These are phyloP conservation scores for Zelleria hepariella DNA, from an alignment of 2,888 invertebrate genomes.

Conservation along the genomic window DNA sequence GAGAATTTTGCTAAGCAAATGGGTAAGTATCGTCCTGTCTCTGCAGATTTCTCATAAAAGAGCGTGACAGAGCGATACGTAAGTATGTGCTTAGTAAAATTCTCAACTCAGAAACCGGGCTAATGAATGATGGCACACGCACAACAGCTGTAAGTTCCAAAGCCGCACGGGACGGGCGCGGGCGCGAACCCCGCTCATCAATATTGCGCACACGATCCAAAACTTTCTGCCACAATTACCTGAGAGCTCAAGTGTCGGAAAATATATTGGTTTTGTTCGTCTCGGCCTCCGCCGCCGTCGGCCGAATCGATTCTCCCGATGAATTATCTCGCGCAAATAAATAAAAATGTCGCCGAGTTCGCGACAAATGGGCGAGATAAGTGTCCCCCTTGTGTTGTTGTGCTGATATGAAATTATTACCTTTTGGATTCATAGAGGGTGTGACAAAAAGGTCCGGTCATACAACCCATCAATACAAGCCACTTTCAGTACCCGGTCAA, in stretches of 20 bases:
- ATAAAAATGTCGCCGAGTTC: constrained; percentile 4
- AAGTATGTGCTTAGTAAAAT: too few species aligned
- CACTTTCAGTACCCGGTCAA: too few species aligned
- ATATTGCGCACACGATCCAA: constrained; percentile 61
- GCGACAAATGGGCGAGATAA: constrained; percentile 3
- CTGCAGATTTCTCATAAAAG: too few species aligned
- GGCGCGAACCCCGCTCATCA: constrained; percentile 36
- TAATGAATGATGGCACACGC: too few species aligned
- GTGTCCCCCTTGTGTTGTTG: background rate
- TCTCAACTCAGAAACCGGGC: too few species aligned
- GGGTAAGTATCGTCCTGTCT: too few species aligned
- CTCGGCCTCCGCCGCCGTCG: constrained; percentile 43
- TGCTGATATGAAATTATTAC: background rate
- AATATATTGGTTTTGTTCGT: constrained; percentile 67
- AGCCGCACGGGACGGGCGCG: background rate
- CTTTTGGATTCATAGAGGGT: background rate
- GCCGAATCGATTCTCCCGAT: constrained; percentile 39
- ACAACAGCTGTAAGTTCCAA: background rate
- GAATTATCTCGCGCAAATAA: constrained; percentile 24
- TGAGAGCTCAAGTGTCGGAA: constrained; percentile 70
- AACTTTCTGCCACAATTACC: constrained; percentile 72
- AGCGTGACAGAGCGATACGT: too few species aligned
- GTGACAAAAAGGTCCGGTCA: too few species aligned
- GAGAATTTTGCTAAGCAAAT: too few species aligned
- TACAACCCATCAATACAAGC: too few species aligned